These are phyloP conservation scores for Cylloceria caligata DNA, from an alignment of 2,888 invertebrate species.

Conservation along the genomic window DNA sequence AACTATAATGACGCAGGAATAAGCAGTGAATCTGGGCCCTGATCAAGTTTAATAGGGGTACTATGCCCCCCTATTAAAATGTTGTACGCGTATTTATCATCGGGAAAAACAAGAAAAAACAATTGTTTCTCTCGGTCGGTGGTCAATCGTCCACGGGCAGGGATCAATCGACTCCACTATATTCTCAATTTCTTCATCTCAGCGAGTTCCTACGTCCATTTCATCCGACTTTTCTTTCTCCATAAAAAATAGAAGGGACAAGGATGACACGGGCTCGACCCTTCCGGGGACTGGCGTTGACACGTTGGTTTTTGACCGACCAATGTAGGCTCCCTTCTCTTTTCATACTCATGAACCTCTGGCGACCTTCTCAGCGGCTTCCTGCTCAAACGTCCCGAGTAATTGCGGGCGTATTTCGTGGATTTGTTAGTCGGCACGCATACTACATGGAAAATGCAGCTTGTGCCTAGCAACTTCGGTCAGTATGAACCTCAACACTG, in stretches of 20 bases:
- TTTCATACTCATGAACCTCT: conserved; percentile 33
- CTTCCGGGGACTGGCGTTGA: conserved; percentile 69
- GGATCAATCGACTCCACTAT: conserved; percentile 43
- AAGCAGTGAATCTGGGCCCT: too few relatives aligned
- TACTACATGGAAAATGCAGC: conserved; percentile 24
- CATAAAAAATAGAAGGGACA: conserved; percentile 64
- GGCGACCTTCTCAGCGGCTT: neutral
- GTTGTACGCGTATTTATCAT: neutral
- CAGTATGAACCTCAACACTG: neutral
- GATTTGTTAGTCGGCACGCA: conserved; percentile 53
- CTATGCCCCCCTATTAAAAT: too few relatives aligned
- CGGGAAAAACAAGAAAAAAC: conserved; percentile 26
- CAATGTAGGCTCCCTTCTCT: conserved; percentile 14
- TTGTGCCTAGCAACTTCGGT: conserved; percentile 8
- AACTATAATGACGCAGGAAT: too few relatives aligned
- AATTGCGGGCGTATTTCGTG: conserved; percentile 70
- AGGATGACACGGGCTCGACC: conserved; percentile 67
- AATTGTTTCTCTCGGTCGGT: conserved; percentile 36
- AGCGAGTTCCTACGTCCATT: conserved; percentile 32
- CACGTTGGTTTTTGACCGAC: conserved; percentile 72
- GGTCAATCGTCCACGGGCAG: conserved; percentile 20
- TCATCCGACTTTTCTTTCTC: conserved; percentile 47
- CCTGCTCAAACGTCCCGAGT: conserved; percentile 57
- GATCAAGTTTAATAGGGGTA: too few relatives aligned
- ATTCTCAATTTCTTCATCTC: conserved; percentile 59